Evolutionary conservation across 2,797 vertebrate species (phyloP).

Genomic region (Lycodopsis pacificus): DNA sequence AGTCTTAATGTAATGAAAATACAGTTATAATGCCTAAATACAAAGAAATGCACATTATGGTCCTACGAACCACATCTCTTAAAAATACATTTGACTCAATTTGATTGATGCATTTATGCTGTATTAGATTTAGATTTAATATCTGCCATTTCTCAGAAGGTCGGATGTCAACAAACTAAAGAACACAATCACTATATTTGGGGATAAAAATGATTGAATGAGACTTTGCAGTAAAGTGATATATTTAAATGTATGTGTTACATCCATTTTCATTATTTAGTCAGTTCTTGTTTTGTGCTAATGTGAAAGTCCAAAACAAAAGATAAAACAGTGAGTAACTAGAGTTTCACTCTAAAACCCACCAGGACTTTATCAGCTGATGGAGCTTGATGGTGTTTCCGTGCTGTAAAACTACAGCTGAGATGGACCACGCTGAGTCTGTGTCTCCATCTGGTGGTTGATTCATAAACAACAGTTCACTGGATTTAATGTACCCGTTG

Average conservation of each 20-base stretch:
- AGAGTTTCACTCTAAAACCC: not conserved
- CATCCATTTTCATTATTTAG: not conserved
- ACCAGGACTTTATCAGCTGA: not conserved
- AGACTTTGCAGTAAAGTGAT: not conserved
- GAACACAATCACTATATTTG: not conserved
- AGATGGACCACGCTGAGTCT: too few relatives aligned
- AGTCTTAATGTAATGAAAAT: too few relatives aligned
- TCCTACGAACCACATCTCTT: not conserved
- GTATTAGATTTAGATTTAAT: too few relatives aligned
- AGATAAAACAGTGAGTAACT: not conserved
- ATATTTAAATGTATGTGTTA: too few relatives aligned
- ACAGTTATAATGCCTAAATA: too few relatives aligned
- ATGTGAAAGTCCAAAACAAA: not conserved
- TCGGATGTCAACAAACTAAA: not conserved
- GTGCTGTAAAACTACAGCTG: too few relatives aligned
- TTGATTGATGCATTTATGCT: too few relatives aligned
- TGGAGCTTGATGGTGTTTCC: not conserved
- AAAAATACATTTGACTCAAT: not conserved
- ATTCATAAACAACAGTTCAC: not conserved
- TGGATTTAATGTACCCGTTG: not conserved
- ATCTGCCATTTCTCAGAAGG: too few relatives aligned
- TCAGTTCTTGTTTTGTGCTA: not conserved
- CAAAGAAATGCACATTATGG: too few relatives aligned
- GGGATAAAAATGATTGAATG: not conserved
- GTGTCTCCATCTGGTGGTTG: conserved; percentile 16